These are phyloP conservation scores for Eupithecia subumbrata DNA, from an alignment of 2,888 invertebrate species.

Conservation along the genomic window DNA sequence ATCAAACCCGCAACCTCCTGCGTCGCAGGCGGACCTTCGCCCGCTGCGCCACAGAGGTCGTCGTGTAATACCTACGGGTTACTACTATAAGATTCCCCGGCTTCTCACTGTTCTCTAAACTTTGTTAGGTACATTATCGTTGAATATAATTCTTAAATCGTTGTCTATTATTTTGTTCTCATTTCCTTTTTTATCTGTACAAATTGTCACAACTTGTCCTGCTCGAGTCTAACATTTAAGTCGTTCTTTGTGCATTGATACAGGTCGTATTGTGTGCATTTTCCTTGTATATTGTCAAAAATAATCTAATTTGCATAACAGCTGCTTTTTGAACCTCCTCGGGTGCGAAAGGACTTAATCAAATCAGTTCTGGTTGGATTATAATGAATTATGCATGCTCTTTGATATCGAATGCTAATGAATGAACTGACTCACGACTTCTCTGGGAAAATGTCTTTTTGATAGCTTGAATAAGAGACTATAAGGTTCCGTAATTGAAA, in stretches of 20 bases:
- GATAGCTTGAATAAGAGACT: not conserved
- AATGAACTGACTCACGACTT: not conserved
- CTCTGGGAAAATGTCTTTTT: not conserved
- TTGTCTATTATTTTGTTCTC: not conserved
- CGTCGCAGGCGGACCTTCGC: too few relatives aligned
- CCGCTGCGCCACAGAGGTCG: too few relatives aligned
- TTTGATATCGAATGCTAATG: conserved; percentile 1
- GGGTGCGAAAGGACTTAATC: not conserved
- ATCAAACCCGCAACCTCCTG: too few relatives aligned
- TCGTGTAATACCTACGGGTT: too few relatives aligned
- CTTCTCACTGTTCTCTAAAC: not conserved
- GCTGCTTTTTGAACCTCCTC: not conserved
- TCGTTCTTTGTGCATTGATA: not conserved
- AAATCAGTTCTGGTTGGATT: conserved; percentile 2
- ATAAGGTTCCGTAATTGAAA: not conserved
- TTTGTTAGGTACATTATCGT: not conserved
- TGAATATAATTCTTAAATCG: not conserved
- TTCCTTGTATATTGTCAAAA: not conserved
- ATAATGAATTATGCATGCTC: conserved; percentile 3
- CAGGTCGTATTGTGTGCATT: not conserved
- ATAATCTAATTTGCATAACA: not conserved
- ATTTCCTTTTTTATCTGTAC: not conserved
- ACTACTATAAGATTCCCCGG: too few relatives aligned
- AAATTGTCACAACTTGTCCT: not conserved
- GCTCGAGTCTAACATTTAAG: not conserved